Conservation (phyloP, 2,888 invertebrate genomes). For the Biston stratarius region DNA sequence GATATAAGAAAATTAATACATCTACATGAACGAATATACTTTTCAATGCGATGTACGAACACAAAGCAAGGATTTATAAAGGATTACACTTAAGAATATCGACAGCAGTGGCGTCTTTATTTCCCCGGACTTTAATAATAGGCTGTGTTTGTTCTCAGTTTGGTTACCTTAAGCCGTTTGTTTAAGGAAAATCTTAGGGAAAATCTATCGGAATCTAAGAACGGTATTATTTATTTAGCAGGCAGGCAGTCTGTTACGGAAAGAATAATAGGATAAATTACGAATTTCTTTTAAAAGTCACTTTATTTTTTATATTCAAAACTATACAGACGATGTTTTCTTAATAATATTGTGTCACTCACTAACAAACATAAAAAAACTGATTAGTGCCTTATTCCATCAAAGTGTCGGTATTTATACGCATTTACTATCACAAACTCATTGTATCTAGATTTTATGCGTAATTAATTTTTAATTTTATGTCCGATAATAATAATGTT, state of each 20-base stretch:
- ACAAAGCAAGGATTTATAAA: constrained; percentile 21
- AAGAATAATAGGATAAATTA: not conserved
- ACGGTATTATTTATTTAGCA: constrained; percentile 9
- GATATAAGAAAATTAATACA: not conserved
- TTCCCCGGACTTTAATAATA: constrained; percentile 27
- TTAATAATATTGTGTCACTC: constrained; percentile 6
- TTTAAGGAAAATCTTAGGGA: constrained; percentile 27
- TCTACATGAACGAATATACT: constrained; percentile 6
- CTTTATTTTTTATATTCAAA: too few species aligned
- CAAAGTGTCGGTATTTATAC: constrained; percentile 23
- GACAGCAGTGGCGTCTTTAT: constrained; percentile 11
- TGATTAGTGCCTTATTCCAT: constrained; percentile 26
- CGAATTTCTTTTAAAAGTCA: not conserved
- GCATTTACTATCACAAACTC: constrained; percentile 37
- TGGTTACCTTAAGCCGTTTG: constrained; percentile 29
- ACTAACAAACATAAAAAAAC: constrained; percentile 28
- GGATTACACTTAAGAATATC: constrained; percentile 31
- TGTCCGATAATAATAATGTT: constrained; percentile 36
- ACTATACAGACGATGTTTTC: too few species aligned
- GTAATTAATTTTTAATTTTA: constrained; percentile 30
- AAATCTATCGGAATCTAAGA: constrained; percentile 16
- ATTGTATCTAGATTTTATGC: constrained; percentile 30
- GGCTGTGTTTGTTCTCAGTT: constrained; percentile 27
- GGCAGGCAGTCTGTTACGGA: not conserved
- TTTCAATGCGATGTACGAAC: constrained; percentile 15